These are phyloP conservation scores for Drosophila mauritiana DNA, from an alignment of 1,140 invertebrate genomes.

Conservation along the genomic window DNA sequence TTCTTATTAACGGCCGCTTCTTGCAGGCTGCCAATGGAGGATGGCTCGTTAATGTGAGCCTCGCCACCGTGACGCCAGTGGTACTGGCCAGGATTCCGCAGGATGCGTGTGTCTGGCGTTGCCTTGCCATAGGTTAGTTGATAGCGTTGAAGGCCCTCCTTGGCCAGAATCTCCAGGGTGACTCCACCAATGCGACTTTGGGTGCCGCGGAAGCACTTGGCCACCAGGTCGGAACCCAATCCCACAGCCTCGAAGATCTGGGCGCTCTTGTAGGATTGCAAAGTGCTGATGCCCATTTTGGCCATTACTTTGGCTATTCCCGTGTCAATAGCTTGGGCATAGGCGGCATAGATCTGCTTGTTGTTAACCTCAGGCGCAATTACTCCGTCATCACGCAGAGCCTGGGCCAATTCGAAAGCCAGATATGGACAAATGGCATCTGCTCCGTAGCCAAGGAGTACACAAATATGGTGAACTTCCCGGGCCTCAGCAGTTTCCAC, in stretches of 20 bases:
- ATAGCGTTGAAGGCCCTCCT: conserved; percentile 94
- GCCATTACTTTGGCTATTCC: conserved; percentile 97
- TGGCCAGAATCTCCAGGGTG: conserved; percentile 94
- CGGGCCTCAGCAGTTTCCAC: conserved; percentile 97
- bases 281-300: conserved; percentile 99
- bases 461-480: conserved; percentile 98
- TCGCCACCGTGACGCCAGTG: conserved; percentile 99
- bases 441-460: conserved; percentile 97
- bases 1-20: conserved; percentile 94
- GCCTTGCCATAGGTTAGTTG: conserved; percentile 90
- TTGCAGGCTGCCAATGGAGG: conserved; percentile 96
- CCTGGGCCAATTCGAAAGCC: conserved; percentile 95
- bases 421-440: conserved; percentile 99
- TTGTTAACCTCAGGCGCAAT: conserved; percentile 91
- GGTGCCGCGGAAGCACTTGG: conserved; percentile 97
- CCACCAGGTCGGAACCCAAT: conserved; percentile 95
- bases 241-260: conserved; percentile 99
- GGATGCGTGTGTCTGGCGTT: conserved; percentile 90
- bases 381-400: conserved; percentile 92
- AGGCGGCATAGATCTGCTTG: conserved; percentile 91
- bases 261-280: conserved; percentile 99
- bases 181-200: conserved; percentile 97
- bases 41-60: conserved; percentile 98
- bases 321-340: conserved; percentile 89
- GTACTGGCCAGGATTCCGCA: conserved; percentile 97